phyloP scores from a whole-genome alignment of 1,140 invertebrate genomes.

The Delia radicum region DNA sequence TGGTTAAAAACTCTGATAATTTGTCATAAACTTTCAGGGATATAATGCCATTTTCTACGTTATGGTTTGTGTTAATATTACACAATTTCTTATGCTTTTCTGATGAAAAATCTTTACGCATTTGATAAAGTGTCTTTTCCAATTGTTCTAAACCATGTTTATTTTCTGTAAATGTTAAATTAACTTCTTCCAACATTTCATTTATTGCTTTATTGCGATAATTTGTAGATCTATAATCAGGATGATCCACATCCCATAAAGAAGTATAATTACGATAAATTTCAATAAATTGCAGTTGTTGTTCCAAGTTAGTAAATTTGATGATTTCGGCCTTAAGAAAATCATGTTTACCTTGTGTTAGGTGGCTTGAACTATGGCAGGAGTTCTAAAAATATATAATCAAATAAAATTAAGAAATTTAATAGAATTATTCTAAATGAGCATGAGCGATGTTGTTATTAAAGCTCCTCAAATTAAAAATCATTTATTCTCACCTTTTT shows the following conservation, averaged over 20 bases:
- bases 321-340: conserved; percentile 15
- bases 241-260: conserved; percentile 49
- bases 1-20: conserved; percentile 41
- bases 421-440: background rate
- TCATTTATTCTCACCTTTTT: conserved; percentile 41
- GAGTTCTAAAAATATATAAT: background rate
- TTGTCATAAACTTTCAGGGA: conserved; percentile 32
- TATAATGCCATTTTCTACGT: background rate
- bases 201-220: conserved; percentile 44
- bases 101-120: conserved; percentile 44
- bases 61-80: conserved; percentile 4
- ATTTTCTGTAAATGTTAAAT: conserved; percentile 33
- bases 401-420: background rate
- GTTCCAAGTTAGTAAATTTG: conserved; percentile 33
- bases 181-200: conserved; percentile 47
- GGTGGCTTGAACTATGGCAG: background rate
- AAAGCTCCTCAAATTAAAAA: background rate
- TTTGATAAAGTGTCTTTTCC: conserved; percentile 46
- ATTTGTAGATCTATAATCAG: conserved; percentile 45
- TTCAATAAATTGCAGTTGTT: conserved; percentile 46
- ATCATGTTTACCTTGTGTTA: background rate
- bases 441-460: no score
- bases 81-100: conserved; percentile 42
- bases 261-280: conserved; percentile 48
- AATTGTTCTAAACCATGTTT: conserved; percentile 33